A percentile compares a stretch with the other conserved stretches of the same genome.
Evolutionary conservation across 1,140 invertebrate species (phyloP).

Genomic region (Yoshiicerus persimilis): DNA sequence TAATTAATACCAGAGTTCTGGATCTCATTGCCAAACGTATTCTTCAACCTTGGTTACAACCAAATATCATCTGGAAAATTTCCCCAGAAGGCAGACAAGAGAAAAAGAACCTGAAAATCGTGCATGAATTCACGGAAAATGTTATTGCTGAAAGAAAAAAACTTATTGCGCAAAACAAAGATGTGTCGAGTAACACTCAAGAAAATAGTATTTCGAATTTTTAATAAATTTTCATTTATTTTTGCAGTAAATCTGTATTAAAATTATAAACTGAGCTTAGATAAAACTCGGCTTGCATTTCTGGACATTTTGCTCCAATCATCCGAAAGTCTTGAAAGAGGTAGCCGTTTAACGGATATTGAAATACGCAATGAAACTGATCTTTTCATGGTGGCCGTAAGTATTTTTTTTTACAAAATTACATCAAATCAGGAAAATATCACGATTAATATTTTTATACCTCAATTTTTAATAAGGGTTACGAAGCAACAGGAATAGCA

Average conservation of each 20-base stretch:
- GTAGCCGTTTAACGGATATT: slow-evolving; percentile 59
- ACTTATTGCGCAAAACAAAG: not conserved
- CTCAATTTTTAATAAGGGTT: too few species aligned
- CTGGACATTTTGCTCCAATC: slow-evolving; percentile 71
- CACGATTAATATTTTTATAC: too few species aligned
- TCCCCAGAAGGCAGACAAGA: slow-evolving; percentile 74
- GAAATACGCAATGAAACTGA: slow-evolving; percentile 80
- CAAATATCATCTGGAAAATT: slow-evolving; percentile 76
- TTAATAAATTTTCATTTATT: too few species aligned
- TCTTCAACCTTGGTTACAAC: slow-evolving; percentile 76
- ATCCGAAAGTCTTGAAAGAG: slow-evolving; percentile 58
- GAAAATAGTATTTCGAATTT: not conserved
- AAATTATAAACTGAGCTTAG: too few species aligned
- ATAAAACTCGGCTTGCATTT: slow-evolving; percentile 61
- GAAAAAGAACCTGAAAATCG: slow-evolving; percentile 70
- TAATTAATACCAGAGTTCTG: not conserved
- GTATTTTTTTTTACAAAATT: too few species aligned
- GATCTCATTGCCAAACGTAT: slow-evolving; percentile 59
- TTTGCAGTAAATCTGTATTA: too few species aligned
- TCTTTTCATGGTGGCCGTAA: slow-evolving; percentile 63
- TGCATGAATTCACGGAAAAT: slow-evolving; percentile 81
- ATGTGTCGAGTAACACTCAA: not conserved
- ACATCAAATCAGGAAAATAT: too few species aligned
- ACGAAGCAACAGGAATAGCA: slow-evolving; percentile 72
- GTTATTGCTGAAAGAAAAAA: slow-evolving; percentile 52